Conservation (phyloP, 2,797 vertebrate species). For the Sarcophilus harrisii region DNA sequence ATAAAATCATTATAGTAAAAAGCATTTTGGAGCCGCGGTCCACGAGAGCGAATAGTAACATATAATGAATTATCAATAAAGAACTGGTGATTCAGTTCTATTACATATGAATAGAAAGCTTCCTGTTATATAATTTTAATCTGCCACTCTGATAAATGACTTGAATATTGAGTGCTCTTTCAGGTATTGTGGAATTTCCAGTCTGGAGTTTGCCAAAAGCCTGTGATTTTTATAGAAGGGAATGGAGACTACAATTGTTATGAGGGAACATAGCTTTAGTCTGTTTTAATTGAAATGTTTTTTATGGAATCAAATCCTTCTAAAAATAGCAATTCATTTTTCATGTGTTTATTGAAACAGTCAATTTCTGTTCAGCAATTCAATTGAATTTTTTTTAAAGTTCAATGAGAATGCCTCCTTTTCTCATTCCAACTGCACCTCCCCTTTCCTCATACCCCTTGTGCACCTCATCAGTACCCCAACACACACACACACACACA, state of each 20-base stretch:
- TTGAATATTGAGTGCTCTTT: slow-evolving; percentile 80
- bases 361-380: not conserved
- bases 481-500: not conserved
- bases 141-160: slow-evolving; percentile 83
- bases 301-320: not conserved
- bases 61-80: slow-evolving; percentile 89
- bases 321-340: not conserved
- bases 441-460: not conserved
- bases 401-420: not conserved
- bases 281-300: not conserved
- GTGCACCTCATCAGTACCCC: not conserved
- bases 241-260: slow-evolving; percentile 10
- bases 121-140: slow-evolving; percentile 85
- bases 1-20: slow-evolving; percentile 87
- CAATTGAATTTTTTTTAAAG: not conserved
- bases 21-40: slow-evolving; percentile 83
- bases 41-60: slow-evolving; percentile 77
- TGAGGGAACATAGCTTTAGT: not conserved
- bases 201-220: slow-evolving; percentile 66
- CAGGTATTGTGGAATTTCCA: slow-evolving; percentile 74
- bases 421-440: not conserved
- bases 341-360: not conserved
- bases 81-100: slow-evolving; percentile 84
- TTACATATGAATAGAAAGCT: slow-evolving; percentile 85
- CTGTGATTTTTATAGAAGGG: slow-evolving; percentile 30